Base-by-base conservation (phyloP, 2,797 vertebrate genomes). In the Tragelaphus oryx region DNA sequence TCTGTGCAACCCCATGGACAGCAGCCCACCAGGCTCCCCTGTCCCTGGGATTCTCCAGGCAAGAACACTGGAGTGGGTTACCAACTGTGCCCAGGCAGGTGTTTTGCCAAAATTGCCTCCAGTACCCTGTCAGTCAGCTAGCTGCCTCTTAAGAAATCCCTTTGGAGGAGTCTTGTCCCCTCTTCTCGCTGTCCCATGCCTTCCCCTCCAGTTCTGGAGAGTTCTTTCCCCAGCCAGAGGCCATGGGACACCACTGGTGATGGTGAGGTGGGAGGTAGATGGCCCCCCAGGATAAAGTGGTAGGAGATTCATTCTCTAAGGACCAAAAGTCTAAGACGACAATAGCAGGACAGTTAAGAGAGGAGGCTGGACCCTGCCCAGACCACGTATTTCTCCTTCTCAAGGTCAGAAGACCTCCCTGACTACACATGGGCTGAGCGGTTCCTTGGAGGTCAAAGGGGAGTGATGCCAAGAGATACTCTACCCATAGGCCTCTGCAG, bases 221-320 rank as follows among this genome's bases (percentile, higher is more conserved):
- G 28, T 7, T 80, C 33, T 46, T 52, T 78, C 76, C 76, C 71
- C 71, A 41, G n/a, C 28, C 55, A 62, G 30, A 24, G 33, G 5
- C n/a, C n/a, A 14, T 4, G 1, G 50, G 28, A 11, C 11, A 9
- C 17, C 13, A 20, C 0, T n/a, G 46, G 16, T 6, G 24, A 13
- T 28, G 57, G 33, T 68, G 65, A 68, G 33, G 65, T 22, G 18
- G 65, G 10, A 71, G 33, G 33, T 13, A 71, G 65, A 41, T 11
- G 65, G 20, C 18, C 65, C n/a, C 17, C 65, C 65, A 41, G 33
- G 20, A 24, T 71, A 71, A 41, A 71, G 33, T 37, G 65, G 11
- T 37, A 71, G 65, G 37, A 71, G 33, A 71, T 24, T 71, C 65
- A 41, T 4, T 12, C 33, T 71, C 16, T 71, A 0, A 13, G 33